phyloP scores from a whole-genome alignment of 2,113 vertebrate species.

The Potamarius usumacintae region DNA sequence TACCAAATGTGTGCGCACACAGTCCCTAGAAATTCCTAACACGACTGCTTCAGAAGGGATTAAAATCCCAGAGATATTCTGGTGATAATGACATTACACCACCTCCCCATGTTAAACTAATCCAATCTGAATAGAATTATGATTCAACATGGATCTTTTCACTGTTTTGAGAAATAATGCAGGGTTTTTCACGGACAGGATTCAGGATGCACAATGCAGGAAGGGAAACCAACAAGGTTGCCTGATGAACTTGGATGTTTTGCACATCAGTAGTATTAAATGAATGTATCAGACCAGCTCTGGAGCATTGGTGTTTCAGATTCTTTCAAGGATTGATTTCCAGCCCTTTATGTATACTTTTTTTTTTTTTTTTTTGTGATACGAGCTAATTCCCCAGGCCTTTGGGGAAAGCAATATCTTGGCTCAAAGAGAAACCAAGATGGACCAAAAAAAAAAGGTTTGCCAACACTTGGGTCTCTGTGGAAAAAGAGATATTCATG shows the following conservation, averaged over 20 bases:
- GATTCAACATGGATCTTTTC: not conserved
- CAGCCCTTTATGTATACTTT: not conserved
- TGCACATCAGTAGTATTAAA: not conserved
- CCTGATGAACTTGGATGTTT: not conserved
- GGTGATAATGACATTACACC: not conserved
- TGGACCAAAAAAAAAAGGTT: not conserved
- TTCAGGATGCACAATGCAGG: not conserved
- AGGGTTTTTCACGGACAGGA: not conserved
- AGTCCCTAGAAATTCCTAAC: not conserved
- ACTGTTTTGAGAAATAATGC: not conserved
- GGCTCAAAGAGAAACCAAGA: not conserved
- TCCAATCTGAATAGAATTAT: not conserved
- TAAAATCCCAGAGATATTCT: not conserved
- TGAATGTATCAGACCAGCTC: not conserved
- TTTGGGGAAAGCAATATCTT: not conserved
- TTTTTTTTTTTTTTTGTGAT: not conserved
- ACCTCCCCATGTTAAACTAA: not conserved
- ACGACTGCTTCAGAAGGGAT: not conserved
- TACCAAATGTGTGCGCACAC: not conserved
- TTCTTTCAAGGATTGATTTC: not conserved
- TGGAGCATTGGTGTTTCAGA: not conserved
- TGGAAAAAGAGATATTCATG: not conserved
- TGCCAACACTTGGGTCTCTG: not conserved
- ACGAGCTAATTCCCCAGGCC: not conserved
- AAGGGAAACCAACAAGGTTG: not conserved